A percentile compares a stretch with the other conserved stretches of the same genome.
Conservation (phyloP, 1,140 invertebrate genomes). For the Antheraea mylitta region DNA sequence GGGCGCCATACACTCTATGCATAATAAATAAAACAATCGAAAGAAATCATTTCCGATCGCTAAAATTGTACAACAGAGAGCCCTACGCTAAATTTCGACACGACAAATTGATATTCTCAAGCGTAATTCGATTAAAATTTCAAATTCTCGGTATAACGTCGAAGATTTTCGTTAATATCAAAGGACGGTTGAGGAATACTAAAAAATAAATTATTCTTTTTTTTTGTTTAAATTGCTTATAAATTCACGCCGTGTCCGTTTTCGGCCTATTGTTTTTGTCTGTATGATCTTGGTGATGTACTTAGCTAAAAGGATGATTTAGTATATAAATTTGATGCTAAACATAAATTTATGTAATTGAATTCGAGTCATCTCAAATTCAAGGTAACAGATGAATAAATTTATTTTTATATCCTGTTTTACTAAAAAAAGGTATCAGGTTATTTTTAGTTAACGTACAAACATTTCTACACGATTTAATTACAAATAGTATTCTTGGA, state of each 20-base stretch:
- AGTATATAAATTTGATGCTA: neutral
- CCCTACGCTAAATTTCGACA: slow-evolving; percentile 20
- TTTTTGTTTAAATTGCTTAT: slow-evolving; percentile 9
- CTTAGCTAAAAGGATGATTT: neutral
- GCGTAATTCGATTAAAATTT: slow-evolving; percentile 37
- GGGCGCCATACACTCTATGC: slow-evolving; percentile 29
- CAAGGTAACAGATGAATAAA: neutral
- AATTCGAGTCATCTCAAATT: neutral
- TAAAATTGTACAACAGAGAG: slow-evolving; percentile 27
- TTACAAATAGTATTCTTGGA: neutral
- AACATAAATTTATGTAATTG: neutral
- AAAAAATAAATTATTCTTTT: slow-evolving; percentile 19
- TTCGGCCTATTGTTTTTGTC: slow-evolving; percentile 12
- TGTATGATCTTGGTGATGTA: neutral
- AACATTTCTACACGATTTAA: neutral
- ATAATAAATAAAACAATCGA: slow-evolving; percentile 28
- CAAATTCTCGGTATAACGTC: slow-evolving; percentile 47
- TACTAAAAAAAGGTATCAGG: neutral
- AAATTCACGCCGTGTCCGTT: slow-evolving; percentile 11
- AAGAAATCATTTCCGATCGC: slow-evolving; percentile 47
- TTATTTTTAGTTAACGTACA: too few species aligned
- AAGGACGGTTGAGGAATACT: slow-evolving; percentile 50
- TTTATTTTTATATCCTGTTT: neutral
- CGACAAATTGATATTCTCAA: slow-evolving; percentile 44
- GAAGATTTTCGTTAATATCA: slow-evolving; percentile 65